Evolutionary conservation across 2,113 vertebrate species (phyloP), one percentile per base, ranked within the genome.

Genomic region (Eira barbara): DNA sequence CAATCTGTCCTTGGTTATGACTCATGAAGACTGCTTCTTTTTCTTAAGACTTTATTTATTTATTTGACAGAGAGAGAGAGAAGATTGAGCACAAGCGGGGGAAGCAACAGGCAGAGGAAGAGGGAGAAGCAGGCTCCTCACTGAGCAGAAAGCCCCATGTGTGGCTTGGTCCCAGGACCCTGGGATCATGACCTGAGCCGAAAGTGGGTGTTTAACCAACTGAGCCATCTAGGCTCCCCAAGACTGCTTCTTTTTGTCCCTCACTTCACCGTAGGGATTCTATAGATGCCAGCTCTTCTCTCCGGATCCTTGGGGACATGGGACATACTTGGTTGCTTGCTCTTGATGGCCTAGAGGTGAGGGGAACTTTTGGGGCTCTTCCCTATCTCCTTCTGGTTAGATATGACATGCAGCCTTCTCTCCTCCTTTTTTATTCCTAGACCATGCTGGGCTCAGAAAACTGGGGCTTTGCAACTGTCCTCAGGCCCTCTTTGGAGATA

Each of bases 281-380:
- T n/a, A 0, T 20, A 12, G 15, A 11, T 31, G n/a, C 7, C 17
- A 15, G 3, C 23, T 36, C 18, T 91, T 13, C 21, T 31, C 4
- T 36, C 31, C 27, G 10, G 78, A 10, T 57, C 14, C 21, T 71
- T 67, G 18, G 39, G 21, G 36, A 55, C 39, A 65, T 7, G 39
- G 34, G 31, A 17, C 10, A 29, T 34, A 82, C 52, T 80, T 76
- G 49, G 25, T 36, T 81, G 23, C 39, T 95, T 13, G 84, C 3
- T 18, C 9, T 34, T 59, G 69, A 5, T 49, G 11, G 4, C 20
- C 39, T 52, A 59, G 34, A 18, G 6, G 3, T 84, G 31, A 67
- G 31, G 61, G 20, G 6, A 55, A 65, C 8, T 25, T 34, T 61
- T 31, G 29, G 49, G 47, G 10, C 2, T 63, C 15, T 74, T 87